Base-by-base conservation (phyloP, 1,140 invertebrate genomes). In the Drosophila sechellia region DNA sequence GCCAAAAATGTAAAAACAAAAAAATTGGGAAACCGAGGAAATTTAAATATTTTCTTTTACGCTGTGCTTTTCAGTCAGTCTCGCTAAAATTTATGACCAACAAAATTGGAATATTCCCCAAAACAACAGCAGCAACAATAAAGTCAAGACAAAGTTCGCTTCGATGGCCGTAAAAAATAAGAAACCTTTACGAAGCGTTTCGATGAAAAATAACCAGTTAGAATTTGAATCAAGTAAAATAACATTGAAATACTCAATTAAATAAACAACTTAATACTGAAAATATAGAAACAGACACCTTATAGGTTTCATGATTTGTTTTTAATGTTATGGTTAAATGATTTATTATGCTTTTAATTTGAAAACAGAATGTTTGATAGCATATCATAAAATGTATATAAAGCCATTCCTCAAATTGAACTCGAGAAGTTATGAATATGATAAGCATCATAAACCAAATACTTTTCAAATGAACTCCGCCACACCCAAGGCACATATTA, bases 11-110 rank as follows among this genome's bases (percentile, higher is more conserved):
- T 45, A 50, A 11, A 48, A 49, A 42, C 40, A 54, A 49, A 42
- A 45, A 54, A 59, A 48, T 37, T 59, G 43, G 55, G 55, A 56
- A 45, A 42, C 49, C 71, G 58, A 81, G 60, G 39, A 84, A 84
- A 85, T 87, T 75, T 86, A 79, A 86, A 81, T 86, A 78, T 78
- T 86, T 68, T 39, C 59, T 45, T 75, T 77, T 72, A 59, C 64
- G 52, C 69, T 77, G 56, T 76, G 54, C 66, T 74, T 85, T 68
- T 77, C 68, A 78, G 52, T 20, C 40, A 65, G 83, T 76, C 69
- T 71, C 71, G 78, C 69, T 76, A 59, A 86, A 85, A 87, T 86
- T 86, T 86, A 87, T 86, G 76, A 53, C 70, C 81, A 81, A 59
- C 75, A 64, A 87, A 83, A 81, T 83, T 79, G 80, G 64, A 68